A percentile compares a stretch with the other conserved stretches of the same genome.
phyloP scores from a whole-genome alignment of 2,888 invertebrate species.

The Yponomeuta malinellus region DNA sequence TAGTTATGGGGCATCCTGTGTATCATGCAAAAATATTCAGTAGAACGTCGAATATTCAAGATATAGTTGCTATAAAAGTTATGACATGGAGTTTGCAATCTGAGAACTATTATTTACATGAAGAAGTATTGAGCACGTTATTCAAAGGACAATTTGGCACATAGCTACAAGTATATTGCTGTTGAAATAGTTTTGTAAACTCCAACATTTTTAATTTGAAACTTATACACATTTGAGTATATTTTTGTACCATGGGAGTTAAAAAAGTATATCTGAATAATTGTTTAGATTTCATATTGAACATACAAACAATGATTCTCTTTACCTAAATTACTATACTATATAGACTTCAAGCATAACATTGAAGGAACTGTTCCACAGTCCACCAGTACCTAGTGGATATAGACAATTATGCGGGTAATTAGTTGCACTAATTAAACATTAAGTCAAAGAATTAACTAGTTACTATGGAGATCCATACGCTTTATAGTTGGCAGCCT shows the following conservation, averaged over 20 bases:
- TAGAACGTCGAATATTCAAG: too few relatives aligned
- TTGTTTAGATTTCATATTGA: not conserved
- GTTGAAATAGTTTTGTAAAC: not conserved
- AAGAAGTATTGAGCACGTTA: slow-evolving; percentile 1
- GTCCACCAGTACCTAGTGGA: slow-evolving; percentile 9
- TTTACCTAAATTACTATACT: slow-evolving; percentile 6
- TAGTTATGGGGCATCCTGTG: too few relatives aligned
- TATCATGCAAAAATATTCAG: too few relatives aligned
- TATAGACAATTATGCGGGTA: slow-evolving; percentile 19
- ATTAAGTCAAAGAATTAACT: slow-evolving; percentile 52
- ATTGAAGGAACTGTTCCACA: not conserved
- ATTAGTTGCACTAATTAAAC: slow-evolving; percentile 58
- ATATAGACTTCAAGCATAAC: slow-evolving; percentile 4
- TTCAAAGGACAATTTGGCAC: slow-evolving; percentile 8
- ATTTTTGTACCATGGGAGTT: not conserved
- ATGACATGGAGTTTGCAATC: not conserved
- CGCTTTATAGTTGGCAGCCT: slow-evolving; percentile 42
- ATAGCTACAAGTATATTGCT: not conserved
- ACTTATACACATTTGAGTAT: not conserved
- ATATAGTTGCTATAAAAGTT: not conserved
- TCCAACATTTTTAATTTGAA: too few relatives aligned
- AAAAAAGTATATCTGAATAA: not conserved
- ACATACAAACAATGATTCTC: not conserved
- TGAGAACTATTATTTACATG: not conserved
- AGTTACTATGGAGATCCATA: slow-evolving; percentile 53